phyloP scores from a whole-genome alignment of 2,797 vertebrate species.

The Phrynocephalus vlangalii region DNA sequence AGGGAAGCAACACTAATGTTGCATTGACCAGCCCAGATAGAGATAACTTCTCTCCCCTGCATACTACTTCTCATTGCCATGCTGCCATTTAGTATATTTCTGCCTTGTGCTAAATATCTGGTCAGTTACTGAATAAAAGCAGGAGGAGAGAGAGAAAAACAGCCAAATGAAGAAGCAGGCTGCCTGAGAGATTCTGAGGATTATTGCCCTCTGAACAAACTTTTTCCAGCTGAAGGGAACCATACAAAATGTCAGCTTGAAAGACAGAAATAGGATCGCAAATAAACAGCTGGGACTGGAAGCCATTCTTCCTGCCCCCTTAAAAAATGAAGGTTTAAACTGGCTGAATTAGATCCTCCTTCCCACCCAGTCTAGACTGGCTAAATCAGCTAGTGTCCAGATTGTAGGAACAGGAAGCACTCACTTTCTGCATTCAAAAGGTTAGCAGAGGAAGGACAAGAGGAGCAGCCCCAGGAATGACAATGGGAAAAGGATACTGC shows the following conservation, averaged over 20 bases:
- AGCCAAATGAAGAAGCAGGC: background rate
- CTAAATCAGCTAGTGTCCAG: conserved; percentile 60
- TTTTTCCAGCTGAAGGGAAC: too few relatives aligned
- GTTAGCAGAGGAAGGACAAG: conserved; percentile 72
- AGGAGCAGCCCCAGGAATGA: conserved; percentile 60
- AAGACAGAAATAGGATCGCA: background rate
- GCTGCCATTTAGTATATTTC: too few relatives aligned
- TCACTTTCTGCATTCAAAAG: conserved; percentile 69
- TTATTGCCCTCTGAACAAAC: too few relatives aligned
- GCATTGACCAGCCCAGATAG: too few relatives aligned
- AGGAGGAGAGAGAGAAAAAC: background rate
- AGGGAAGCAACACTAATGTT: too few relatives aligned
- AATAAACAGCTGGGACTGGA: fast-evolving
- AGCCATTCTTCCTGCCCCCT: conserved; percentile 35
- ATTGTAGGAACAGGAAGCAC: conserved; percentile 63
- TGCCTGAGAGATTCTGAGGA: too few relatives aligned
- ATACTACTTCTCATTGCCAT: too few relatives aligned
- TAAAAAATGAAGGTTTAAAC: conserved; percentile 17
- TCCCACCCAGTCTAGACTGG: conserved; percentile 54
- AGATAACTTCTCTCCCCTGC: too few relatives aligned
- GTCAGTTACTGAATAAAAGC: background rate
- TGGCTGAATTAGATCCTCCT: conserved; percentile 34
- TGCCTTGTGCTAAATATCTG: background rate
- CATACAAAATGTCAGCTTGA: background rate
- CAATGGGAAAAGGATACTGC: conserved; percentile 72